Conservation (phyloP, 2,888 invertebrate genomes). For the Zygaena filipendulae region DNA sequence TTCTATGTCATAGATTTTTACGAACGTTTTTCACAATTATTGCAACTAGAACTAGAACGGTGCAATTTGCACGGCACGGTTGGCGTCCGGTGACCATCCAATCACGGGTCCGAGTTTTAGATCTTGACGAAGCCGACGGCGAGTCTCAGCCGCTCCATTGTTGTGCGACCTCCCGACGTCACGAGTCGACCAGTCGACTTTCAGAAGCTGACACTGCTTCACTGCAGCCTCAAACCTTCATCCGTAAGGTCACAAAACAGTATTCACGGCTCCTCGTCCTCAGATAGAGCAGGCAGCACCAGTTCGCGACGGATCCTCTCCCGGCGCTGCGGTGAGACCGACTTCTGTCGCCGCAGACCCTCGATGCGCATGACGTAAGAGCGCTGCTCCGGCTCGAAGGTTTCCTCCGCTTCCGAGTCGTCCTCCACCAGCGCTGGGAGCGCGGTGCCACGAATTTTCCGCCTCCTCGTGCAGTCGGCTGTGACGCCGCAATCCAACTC, state of each 20-base stretch:
- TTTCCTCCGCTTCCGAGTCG: constrained; percentile 42
- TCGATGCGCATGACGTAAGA: constrained; percentile 41
- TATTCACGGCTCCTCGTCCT: constrained; percentile 60
- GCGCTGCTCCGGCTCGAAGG: constrained; percentile 33
- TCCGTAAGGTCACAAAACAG: constrained; percentile 25
- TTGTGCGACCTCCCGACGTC: too few relatives aligned
- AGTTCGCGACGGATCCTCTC: constrained; percentile 46
- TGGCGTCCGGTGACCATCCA: too few relatives aligned
- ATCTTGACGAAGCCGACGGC: too few relatives aligned
- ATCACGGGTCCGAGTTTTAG: too few relatives aligned
- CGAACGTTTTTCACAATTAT: too few relatives aligned
- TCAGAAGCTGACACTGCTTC: too few relatives aligned
- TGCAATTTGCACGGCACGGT: too few relatives aligned
- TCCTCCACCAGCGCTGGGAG: constrained; percentile 33
- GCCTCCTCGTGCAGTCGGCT: constrained; percentile 36
- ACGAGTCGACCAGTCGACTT: too few relatives aligned
- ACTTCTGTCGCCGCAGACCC: constrained; percentile 49
- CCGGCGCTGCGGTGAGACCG: constrained; percentile 47
- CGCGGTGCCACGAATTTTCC: constrained; percentile 32
- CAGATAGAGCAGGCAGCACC: constrained; percentile 53
- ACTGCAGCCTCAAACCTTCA: constrained; percentile 41
- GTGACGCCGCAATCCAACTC: constrained; percentile 30
- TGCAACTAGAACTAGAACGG: too few relatives aligned
- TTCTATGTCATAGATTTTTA: too few relatives aligned
- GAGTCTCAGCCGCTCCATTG: too few relatives aligned